Percentiles rank a stretch among this genome's conserved stretches.
Conservation (phyloP, 1,140 invertebrate species). For the Steinernema khuongi region DNA sequence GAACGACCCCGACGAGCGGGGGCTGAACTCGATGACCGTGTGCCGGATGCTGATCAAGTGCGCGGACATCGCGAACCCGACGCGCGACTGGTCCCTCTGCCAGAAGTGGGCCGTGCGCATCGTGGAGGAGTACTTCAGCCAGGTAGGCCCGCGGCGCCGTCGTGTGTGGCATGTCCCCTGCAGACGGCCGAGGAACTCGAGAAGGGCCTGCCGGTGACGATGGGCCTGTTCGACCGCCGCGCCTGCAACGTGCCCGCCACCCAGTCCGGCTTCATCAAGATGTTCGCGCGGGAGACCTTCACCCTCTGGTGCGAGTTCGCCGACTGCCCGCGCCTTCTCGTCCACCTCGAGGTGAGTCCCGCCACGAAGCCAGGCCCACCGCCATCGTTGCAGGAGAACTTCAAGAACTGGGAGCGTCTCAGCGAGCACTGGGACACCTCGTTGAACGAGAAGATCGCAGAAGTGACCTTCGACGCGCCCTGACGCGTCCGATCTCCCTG, state of each 20-base stretch:
- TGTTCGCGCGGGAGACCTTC: conserved; percentile 58
- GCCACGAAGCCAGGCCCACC: no score
- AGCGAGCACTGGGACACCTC: not conserved
- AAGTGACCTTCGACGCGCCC: not conserved
- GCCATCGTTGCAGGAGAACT: no score
- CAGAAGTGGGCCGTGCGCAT: conserved; percentile 55
- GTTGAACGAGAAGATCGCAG: conserved; percentile 4
- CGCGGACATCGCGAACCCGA: conserved; percentile 56
- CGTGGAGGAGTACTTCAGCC: conserved; percentile 58
- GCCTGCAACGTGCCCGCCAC: conserved; percentile 58
- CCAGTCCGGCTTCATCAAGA: conserved; percentile 45
- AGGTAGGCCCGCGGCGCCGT: conserved; percentile 33
- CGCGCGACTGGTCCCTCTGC: conserved; percentile 55
- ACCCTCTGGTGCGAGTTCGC: conserved; percentile 56
- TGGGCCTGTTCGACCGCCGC: conserved; percentile 57
- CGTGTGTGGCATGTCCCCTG: conserved; percentile 4
- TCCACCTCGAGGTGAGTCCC: conserved; percentile 47
- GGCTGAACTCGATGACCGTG: conserved; percentile 53
- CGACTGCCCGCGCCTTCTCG: conserved; percentile 45
- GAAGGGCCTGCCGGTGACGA: conserved; percentile 55
- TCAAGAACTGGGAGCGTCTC: conserved; percentile 8
- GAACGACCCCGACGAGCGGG: conserved; percentile 41
- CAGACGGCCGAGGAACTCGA: conserved; percentile 54
- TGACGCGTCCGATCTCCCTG: not conserved
- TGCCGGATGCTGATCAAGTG: conserved; percentile 59